A percentile compares a stretch with the other conserved stretches of the same genome.
These are phyloP conservation scores for Drosophila carrolli DNA, from an alignment of 1,140 invertebrate genomes.

Conservation along the genomic window DNA sequence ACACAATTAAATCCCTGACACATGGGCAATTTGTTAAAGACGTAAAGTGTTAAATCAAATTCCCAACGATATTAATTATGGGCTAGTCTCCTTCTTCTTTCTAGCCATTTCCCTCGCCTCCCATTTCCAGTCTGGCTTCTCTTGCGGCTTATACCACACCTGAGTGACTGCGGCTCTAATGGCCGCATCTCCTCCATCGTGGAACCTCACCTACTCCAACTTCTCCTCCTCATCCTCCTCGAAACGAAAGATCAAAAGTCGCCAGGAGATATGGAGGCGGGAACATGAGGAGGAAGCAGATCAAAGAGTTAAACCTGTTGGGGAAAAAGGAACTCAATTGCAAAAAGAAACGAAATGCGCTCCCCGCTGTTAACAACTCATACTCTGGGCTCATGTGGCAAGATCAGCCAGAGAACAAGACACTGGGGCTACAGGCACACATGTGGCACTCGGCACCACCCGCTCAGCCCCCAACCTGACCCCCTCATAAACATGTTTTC, in stretches of 20 bases:
- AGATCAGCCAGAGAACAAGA: conserved; percentile 27
- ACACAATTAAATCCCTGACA: conserved; percentile 7
- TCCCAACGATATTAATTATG: conserved; percentile 55
- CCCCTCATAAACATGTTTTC: conserved; percentile 41
- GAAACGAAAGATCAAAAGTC: conserved; percentile 67
- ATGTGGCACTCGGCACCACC: conserved; percentile 36
- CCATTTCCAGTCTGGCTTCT: conserved; percentile 30
- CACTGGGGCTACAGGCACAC: conserved; percentile 13
- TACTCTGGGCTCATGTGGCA: conserved; percentile 40
- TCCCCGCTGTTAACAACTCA: conserved; percentile 37
- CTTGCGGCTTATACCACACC: conserved; percentile 50
- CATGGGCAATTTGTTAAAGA: conserved; percentile 22
- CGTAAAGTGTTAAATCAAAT: conserved; percentile 53
- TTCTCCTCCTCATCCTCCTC: conserved; percentile 2
- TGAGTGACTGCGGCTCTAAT: conserved; percentile 71
- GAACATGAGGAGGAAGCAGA: conserved; percentile 11
- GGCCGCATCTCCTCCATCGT: conserved; percentile 61
- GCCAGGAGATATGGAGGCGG: conserved; percentile 9
- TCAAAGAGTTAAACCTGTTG: conserved; percentile 56
- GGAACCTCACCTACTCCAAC: conserved; percentile 8
- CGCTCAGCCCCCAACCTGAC: conserved; percentile 7
- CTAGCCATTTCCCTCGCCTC: neutral
- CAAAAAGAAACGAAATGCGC: conserved; percentile 37
- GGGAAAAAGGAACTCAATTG: conserved; percentile 48
- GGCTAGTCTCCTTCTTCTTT: conserved; percentile 22